Percentiles rank a stretch among this genome's conserved stretches.
Evolutionary conservation across 2,797 vertebrate genomes (phyloP).

Genomic region (Alectoris magna): DNA sequence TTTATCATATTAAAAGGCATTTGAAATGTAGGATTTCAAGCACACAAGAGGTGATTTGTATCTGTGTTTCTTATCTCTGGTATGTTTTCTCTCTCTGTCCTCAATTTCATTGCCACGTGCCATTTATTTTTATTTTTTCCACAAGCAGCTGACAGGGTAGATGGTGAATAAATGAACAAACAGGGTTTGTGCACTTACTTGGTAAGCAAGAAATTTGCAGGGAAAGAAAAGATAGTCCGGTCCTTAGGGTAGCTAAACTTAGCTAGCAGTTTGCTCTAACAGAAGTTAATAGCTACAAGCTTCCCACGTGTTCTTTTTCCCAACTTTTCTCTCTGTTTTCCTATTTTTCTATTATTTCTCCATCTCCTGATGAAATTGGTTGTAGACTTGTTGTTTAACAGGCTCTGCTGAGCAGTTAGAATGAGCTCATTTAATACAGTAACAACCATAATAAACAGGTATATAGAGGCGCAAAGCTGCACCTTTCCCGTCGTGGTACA

Average conservation of each 20-base stretch:
- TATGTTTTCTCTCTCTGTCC: neutral
- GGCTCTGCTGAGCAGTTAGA: neutral
- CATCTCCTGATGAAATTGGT: neutral
- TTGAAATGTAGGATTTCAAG: neutral
- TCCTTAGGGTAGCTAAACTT: neutral
- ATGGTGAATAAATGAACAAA: neutral
- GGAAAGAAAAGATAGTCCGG: neutral
- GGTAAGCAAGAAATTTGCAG: neutral
- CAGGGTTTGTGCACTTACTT: neutral
- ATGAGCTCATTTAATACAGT: neutral
- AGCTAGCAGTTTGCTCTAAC: neutral
- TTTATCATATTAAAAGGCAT: neutral
- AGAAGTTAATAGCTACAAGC: neutral
- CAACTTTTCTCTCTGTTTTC: neutral
- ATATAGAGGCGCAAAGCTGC: neutral
- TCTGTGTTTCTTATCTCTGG: neutral
- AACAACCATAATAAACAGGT: neutral
- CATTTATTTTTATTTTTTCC: neutral
- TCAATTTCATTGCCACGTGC: no score
- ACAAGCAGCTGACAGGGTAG: neutral
- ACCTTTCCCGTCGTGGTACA: no score
- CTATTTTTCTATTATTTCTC: neutral
- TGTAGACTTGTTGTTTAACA: neutral
- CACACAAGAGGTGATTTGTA: fast-evolving
- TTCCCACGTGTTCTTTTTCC: neutral